Conservation (phyloP, 92 coral and sea anemone species). For the Scolanthus callimorphus region DNA sequence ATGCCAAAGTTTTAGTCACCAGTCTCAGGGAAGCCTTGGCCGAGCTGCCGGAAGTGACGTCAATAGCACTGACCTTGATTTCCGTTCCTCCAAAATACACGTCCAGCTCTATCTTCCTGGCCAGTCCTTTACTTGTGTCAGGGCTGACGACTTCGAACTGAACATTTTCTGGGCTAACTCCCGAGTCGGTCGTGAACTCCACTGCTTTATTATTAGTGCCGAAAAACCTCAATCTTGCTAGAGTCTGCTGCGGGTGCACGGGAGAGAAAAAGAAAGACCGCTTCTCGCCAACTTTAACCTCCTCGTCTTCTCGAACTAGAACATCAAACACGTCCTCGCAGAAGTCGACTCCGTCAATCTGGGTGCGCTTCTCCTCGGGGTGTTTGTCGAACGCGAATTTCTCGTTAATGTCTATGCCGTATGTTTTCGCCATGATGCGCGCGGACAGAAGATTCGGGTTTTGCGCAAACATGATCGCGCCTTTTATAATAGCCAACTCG, state of each 20-base stretch:
- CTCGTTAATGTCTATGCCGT: slow-evolving; percentile 37
- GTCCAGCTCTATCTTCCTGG: slow-evolving; percentile 33
- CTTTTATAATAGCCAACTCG: slow-evolving; percentile 50
- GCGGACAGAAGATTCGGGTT: slow-evolving; percentile 49
- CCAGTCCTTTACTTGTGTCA: slow-evolving; percentile 35
- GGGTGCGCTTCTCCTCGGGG: slow-evolving; percentile 26
- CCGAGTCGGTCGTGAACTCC: slow-evolving; percentile 42
- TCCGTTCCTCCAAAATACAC: slow-evolving; percentile 66
- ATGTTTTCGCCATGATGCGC: slow-evolving; percentile 44
- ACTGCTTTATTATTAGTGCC: slow-evolving; percentile 24
- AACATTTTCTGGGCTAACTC: slow-evolving; percentile 46
- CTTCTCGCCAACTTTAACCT: slow-evolving; percentile 44
- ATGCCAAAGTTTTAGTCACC: slow-evolving; percentile 35
- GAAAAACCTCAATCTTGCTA: slow-evolving; percentile 47
- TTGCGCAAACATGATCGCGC: slow-evolving; percentile 66
- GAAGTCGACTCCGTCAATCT: slow-evolving; percentile 36
- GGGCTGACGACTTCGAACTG: slow-evolving; percentile 45
- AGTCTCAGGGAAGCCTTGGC: slow-evolving; percentile 65
- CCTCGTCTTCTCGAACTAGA: slow-evolving; percentile 47
- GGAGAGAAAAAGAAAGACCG: slow-evolving; percentile 39
- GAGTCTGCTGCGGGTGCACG: slow-evolving; percentile 24
- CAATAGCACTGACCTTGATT: slow-evolving; percentile 46
- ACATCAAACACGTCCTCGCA: slow-evolving; percentile 45
- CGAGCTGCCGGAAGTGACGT: slow-evolving; percentile 62
- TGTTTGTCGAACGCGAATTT: slow-evolving; percentile 36